Evolutionary conservation across 2,888 invertebrate species (phyloP).

Genomic region (Ichneumoninae sp.): DNA sequence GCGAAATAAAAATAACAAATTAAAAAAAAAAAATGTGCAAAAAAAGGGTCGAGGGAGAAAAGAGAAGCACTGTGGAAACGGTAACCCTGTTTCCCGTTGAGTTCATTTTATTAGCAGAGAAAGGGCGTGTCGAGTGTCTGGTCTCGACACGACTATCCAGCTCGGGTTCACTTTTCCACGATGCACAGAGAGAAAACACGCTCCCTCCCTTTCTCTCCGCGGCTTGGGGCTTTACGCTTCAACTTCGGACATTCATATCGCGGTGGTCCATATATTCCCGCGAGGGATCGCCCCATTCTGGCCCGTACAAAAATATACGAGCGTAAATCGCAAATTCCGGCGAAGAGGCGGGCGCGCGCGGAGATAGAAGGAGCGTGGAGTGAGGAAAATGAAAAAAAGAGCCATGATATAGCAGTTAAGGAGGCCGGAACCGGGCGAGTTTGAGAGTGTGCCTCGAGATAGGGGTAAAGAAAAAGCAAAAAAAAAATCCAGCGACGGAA

Average conservation of each 20-base stretch:
- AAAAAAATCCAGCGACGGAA: constrained; percentile 15
- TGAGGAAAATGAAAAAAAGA: constrained; percentile 30
- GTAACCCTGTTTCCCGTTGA: constrained; percentile 42
- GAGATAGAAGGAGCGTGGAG: not conserved
- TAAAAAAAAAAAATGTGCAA: not conserved
- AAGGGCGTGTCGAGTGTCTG: constrained; percentile 52
- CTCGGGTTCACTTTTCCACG: constrained; percentile 39
- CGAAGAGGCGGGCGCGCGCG: constrained; percentile 5
- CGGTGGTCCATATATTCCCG: constrained; percentile 24
- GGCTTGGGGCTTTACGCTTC: constrained; percentile 3
- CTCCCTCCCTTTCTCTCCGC: not conserved
- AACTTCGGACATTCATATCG: constrained; percentile 56
- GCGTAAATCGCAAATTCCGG: constrained; percentile 51
- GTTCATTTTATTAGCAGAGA: constrained; percentile 55
- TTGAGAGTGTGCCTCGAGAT: constrained; percentile 24
- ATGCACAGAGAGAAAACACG: constrained; percentile 8
- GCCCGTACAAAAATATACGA: constrained; percentile 42
- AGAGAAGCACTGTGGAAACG: constrained; percentile 20
- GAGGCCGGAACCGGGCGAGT: constrained; percentile 48
- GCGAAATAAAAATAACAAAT: constrained; percentile 11
- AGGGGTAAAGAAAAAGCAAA: not conserved
- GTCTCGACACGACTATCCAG: constrained; percentile 26
- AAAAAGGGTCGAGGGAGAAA: not conserved
- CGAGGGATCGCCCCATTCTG: constrained; percentile 22
- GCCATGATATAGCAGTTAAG: constrained; percentile 37